phyloP scores from a whole-genome alignment of 1,140 invertebrate species.

The Drosophila guanche region DNA sequence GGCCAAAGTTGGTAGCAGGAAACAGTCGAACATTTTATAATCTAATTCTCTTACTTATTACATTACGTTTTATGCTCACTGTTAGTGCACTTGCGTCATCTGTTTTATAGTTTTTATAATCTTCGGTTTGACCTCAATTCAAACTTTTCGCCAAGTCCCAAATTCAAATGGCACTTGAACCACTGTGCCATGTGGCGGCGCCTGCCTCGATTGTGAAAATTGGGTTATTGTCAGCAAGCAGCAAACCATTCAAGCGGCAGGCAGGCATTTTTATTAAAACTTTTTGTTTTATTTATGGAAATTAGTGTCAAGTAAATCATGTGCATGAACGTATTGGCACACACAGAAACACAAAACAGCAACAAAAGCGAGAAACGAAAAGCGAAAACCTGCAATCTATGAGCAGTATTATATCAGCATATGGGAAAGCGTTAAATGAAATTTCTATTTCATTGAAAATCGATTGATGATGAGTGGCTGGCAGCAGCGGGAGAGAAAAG shows the following conservation, averaged over 20 bases:
- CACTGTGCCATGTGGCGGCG: conserved; percentile 33
- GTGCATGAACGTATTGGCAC: conserved; percentile 57
- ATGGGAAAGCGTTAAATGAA: conserved; percentile 41
- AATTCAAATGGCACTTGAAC: neutral
- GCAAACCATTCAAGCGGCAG: conserved; percentile 40
- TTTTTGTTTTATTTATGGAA: conserved; percentile 79
- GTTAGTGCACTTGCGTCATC: no score
- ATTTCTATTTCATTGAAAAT: conserved; percentile 63
- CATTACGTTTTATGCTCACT: no score
- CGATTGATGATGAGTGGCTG: conserved; percentile 27
- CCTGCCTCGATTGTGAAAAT: conserved; percentile 71
- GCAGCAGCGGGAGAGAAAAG: conserved; percentile 18
- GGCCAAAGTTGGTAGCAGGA: no score
- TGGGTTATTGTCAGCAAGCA: conserved; percentile 73
- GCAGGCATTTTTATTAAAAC: conserved; percentile 60
- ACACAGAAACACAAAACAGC: conserved; percentile 16
- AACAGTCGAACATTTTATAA: no score
- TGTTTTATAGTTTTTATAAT: no score
- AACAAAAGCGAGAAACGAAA: no score
- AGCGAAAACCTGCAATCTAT: neutral
- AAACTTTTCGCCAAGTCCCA: neutral
- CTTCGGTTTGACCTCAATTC: no score
- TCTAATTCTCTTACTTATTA: no score
- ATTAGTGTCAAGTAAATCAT: conserved; percentile 82
- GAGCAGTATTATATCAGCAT: neutral